Evolutionary conservation across 2,888 invertebrate species (phyloP), one percentile per base, ranked within the genome.

Genomic region (Dicyrtoma fusca): DNA sequence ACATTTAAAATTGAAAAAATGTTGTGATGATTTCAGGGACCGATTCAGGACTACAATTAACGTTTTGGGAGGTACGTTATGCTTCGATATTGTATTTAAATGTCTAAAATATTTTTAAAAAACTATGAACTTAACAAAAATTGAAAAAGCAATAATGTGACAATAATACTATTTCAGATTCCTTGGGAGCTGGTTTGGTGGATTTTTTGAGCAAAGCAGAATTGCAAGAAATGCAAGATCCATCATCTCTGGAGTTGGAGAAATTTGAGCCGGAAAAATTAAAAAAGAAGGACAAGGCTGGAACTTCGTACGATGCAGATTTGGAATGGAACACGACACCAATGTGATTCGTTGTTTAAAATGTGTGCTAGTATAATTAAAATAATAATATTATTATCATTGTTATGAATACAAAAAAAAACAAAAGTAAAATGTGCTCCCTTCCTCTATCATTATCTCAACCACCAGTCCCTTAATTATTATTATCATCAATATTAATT

Each of bases 111-210:
- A n/a, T n/a, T n/a, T n/a, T n/a, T n/a, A n/a, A n/a, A n/a, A n/a
- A n/a, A n/a, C n/a, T n/a, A n/a, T n/a, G n/a, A n/a, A n/a, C n/a
- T n/a, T n/a, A n/a, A n/a, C n/a, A n/a, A n/a, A n/a, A 49, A 49
- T 49, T 49, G 19, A 49, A 17, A n/a, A 5, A 49, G 5, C n/a
- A 49, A n/a, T 49, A 49, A 49, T 17, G 19, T 49, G 49, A n/a
- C n/a, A n/a, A n/a, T n/a, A n/a, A 25, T 61, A 17, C 23, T 6
- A 21, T 55, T 34, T 11, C 21, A 65, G 71, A 98, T 84, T 92
- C 95, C 13, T 85, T 97, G 74, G 97, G 97, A 53, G 95, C 97
- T 57, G 93, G 92, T 72, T 89, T 98, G 69, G 95, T 98, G 42
- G 89, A 92, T 81, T 89, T 92, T 79, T 86, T 95, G 76, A 94